Percentiles rank a stretch among this genome's conserved stretches.
phyloP scores from a whole-genome alignment of 2,797 vertebrate genomes.

The Uromys caudimaculatus region DNA sequence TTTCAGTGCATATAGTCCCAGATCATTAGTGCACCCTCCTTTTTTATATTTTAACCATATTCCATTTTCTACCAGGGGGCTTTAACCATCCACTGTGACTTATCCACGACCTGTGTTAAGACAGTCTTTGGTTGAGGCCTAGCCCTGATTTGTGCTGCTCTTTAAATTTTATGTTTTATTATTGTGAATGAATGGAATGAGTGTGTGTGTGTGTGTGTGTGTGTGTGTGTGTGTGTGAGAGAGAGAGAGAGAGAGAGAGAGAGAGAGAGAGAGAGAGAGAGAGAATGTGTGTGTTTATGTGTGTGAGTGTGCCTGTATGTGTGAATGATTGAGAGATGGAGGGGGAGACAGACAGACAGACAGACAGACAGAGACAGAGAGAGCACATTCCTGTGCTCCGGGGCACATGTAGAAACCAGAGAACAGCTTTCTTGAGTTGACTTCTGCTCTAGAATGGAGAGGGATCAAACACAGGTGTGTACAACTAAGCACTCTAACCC shows the following conservation, averaged over 20 bases:
- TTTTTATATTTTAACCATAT: conserved; percentile 12
- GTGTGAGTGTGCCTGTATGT: not conserved
- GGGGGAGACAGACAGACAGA: too few species aligned
- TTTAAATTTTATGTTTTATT: not conserved
- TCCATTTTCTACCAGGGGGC: not conserved
- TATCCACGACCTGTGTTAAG: not conserved
- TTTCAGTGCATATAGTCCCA: not conserved
- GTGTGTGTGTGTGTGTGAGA: not conserved
- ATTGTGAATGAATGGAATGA: not conserved
- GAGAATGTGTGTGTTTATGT: not conserved
- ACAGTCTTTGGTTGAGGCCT: not conserved
- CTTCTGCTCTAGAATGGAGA: not conserved
- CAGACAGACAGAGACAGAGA: too few species aligned
- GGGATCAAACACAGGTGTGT: not conserved
- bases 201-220: not conserved
- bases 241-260: too few species aligned
- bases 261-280: too few species aligned
- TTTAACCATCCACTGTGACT: not conserved
- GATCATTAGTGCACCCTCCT: not conserved
- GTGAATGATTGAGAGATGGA: not conserved
- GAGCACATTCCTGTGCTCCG: not conserved
- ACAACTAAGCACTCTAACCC: not conserved
- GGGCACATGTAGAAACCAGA: not conserved
- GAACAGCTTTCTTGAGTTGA: not conserved
- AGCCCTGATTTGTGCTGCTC: not conserved